These are phyloP conservation scores for Lonchura striata DNA, from an alignment of 2,113 vertebrate genomes.

Conservation along the genomic window DNA sequence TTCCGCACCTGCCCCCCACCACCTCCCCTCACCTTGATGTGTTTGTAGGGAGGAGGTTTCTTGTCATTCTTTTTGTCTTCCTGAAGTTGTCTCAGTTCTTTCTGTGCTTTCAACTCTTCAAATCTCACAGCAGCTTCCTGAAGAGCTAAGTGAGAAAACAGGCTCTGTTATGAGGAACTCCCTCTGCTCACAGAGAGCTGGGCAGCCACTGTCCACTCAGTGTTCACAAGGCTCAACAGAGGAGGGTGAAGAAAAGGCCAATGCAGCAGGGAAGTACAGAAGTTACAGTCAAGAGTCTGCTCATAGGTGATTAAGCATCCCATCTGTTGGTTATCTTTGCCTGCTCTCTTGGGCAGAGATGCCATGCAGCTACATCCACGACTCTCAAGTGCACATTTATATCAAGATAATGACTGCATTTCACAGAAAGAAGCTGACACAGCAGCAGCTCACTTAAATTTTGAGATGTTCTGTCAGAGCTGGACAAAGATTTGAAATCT, in stretches of 20 bases:
- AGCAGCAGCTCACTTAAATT: neutral
- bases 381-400: neutral
- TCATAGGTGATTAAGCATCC: neutral
- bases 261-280: neutral
- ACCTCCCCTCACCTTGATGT: slow-evolving; percentile 87
- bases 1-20: neutral
- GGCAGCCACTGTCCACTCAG: neutral
- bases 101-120: slow-evolving; percentile 93
- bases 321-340: neutral
- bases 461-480: neutral
- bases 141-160: slow-evolving; percentile 78
- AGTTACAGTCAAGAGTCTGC: neutral
- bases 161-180: neutral
- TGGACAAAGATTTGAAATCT: neutral
- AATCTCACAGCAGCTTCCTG: slow-evolving; percentile 93
- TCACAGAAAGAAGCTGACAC: neutral
- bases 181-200: neutral
- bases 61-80: slow-evolving; percentile 95
- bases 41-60: slow-evolving; percentile 96
- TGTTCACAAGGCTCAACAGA: neutral
- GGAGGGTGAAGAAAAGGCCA: neutral
- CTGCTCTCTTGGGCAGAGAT: neutral
- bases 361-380: neutral
- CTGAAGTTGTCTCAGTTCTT: slow-evolving; percentile 92
- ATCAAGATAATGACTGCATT: neutral